phyloP scores from a whole-genome alignment of 2,888 invertebrate species.

The Amitus sp. region DNA sequence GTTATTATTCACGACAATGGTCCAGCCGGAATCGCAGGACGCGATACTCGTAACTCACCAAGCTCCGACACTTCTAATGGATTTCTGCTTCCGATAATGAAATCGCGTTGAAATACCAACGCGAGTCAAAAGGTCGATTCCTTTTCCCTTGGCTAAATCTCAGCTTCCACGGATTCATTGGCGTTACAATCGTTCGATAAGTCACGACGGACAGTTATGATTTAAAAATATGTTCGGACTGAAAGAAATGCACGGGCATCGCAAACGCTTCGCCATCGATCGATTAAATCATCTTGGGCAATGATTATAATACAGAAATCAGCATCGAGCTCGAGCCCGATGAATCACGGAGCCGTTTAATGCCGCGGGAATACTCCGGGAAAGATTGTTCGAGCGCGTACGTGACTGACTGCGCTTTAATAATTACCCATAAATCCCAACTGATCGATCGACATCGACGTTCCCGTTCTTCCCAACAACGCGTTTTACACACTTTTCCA shows the following conservation, averaged over 20 bases:
- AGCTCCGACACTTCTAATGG: background rate
- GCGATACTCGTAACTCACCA: background rate
- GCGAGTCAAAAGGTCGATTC: background rate
- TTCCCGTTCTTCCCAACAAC: constrained; percentile 27
- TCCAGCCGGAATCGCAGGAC: constrained; percentile 5
- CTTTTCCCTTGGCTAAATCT: background rate
- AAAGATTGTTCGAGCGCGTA: constrained; percentile 38
- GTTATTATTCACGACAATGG: constrained; percentile 17
- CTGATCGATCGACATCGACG: constrained; percentile 41
- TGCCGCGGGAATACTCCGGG: constrained; percentile 39
- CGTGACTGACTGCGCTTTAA: constrained; percentile 42
- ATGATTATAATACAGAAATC: constrained; percentile 49
- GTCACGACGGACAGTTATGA: background rate
- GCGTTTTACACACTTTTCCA: constrained; percentile 1
- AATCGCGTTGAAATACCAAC: no score
- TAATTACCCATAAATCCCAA: constrained; percentile 48
- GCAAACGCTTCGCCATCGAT: constrained; percentile 32
- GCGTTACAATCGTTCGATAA: constrained; percentile 2
- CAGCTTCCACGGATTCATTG: background rate
- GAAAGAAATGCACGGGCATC: constrained; percentile 19
- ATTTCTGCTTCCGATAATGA: background rate
- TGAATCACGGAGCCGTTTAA: constrained; percentile 39
- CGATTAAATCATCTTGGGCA: constrained; percentile 39
- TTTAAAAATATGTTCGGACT: background rate
- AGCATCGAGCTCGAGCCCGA: constrained; percentile 27